Evolutionary conservation across 1,140 invertebrate species (phyloP).

Genomic region (Radopholus similis): DNA sequence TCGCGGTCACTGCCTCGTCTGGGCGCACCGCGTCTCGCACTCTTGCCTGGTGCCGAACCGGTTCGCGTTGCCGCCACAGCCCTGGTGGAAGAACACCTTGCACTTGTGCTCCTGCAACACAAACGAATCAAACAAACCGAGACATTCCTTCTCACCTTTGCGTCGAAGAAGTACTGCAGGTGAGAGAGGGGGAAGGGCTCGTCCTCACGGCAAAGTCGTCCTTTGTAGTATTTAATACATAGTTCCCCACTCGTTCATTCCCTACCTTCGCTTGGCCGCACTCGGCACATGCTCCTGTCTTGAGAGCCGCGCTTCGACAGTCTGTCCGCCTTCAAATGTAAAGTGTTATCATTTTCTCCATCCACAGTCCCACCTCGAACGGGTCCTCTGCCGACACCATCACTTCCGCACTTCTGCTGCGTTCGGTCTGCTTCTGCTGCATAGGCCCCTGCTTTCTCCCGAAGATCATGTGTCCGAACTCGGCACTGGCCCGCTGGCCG

Average conservation of each 20-base stretch:
- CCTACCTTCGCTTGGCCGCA: not conserved
- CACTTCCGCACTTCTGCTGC: too few species aligned
- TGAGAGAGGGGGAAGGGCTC: slow-evolving; percentile 19
- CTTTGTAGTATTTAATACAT: not conserved
- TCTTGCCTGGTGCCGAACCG: not conserved
- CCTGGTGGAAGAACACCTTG: slow-evolving; percentile 27
- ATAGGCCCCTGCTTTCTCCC: too few species aligned
- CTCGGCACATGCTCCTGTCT: not conserved
- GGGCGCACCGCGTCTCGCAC: not conserved
- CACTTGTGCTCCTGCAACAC: not conserved
- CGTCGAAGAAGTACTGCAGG: slow-evolving; percentile 27
- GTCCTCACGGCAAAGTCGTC: slow-evolving; percentile 1
- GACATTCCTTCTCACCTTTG: not conserved
- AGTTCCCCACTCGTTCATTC: not conserved
- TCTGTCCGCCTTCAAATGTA: not conserved
- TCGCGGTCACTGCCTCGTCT: too few species aligned
- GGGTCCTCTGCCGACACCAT: not conserved
- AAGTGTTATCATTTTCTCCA: not conserved
- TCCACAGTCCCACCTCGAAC: not conserved
- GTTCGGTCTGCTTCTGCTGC: too few species aligned
- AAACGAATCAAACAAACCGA: not conserved
- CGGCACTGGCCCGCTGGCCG: too few species aligned
- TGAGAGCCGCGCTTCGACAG: not conserved
- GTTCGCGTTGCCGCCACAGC: slow-evolving; percentile 27
- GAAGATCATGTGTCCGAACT: too few species aligned